Evolutionary conservation across 2,888 invertebrate species (phyloP), one percentile per base, ranked within the genome.

Genomic region (Drosophila formosana): DNA sequence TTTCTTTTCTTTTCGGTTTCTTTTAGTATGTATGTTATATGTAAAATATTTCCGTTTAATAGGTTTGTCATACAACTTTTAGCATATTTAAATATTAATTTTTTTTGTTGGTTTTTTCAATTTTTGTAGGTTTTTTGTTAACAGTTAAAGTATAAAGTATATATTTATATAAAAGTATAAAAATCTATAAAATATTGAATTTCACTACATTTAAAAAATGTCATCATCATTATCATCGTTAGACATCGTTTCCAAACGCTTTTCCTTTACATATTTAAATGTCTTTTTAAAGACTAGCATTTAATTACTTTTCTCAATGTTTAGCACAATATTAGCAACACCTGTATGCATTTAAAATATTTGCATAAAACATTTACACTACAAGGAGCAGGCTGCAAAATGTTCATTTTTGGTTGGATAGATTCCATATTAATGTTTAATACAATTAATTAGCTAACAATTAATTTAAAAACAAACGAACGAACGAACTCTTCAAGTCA

Each of bases 91-190:
- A 75, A 80, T 69, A 60, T 69, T 75, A 7, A 23, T 65, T 64
- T 66, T 69, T 69, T 41, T 58, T 67, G 55, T 63, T 61, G 49
- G 47, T 62, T 70, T 72, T 75, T 69, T 66, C 50, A 64, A 67
- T 68, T 75, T 72, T 56, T 47, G 50, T 53, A 56, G 50, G 46
- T 72, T 67, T 75, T 71, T 69, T 37, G 71, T 76, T 88, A 88
- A 88, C 87, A 89, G 84, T 88, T 79, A 86, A 88, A 88, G 88
- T 88, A 88, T 81, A 83, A 87, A 84, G 88, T 74, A 82, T 84
- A 82, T 87, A 53, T 87, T 77, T 87, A 87, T 83, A 83, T 83
- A 89, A 88, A 88, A 89, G 89, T 89, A 89, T 89, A 88, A 88
- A 88, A 88, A 88, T 89, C 81, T 88, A 88, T 89, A 88, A 89